A percentile compares a stretch with the other conserved stretches of the same genome.
Conservation (phyloP, 2,113 vertebrate species). For the Lagenorhynchus albirostris region DNA sequence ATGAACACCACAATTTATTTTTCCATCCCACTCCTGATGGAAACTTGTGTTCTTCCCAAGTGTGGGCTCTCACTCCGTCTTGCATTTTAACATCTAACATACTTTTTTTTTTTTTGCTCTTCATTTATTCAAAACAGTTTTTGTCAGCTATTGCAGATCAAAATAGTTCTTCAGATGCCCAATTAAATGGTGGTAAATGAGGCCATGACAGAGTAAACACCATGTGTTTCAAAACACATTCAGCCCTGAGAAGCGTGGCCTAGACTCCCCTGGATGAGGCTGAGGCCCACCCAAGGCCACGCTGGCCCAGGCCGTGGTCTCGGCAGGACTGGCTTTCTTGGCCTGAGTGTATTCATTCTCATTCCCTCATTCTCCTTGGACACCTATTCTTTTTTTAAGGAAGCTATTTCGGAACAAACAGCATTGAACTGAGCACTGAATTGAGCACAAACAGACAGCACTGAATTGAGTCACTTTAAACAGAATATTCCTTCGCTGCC, state of each 20-base stretch:
- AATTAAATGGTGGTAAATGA: neutral
- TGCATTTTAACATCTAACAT: neutral
- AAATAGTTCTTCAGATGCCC: conserved; percentile 5
- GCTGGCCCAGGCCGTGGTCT: accelerated
- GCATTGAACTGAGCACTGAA: neutral
- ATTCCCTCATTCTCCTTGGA: neutral
- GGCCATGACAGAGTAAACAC: neutral
- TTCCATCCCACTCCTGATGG: neutral
- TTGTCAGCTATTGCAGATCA: neutral
- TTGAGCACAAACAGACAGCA: neutral
- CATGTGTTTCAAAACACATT: neutral
- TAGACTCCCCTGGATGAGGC: neutral
- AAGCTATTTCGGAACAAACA: neutral
- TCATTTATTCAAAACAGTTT: neutral
- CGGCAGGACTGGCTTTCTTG: neutral
- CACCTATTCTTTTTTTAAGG: neutral
- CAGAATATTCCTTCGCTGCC: neutral
- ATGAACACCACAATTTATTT: neutral
- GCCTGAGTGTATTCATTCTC: neutral
- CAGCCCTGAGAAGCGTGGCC: neutral
- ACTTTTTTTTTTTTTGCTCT: neutral
- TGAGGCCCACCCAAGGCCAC: neutral
- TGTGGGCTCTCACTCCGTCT: neutral
- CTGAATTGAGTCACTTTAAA: neutral
- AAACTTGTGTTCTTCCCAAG: neutral